Evolutionary conservation across 2,888 invertebrate species (phyloP), one percentile per base, ranked within the genome.

Genomic region (Leucozona laternaria): DNA sequence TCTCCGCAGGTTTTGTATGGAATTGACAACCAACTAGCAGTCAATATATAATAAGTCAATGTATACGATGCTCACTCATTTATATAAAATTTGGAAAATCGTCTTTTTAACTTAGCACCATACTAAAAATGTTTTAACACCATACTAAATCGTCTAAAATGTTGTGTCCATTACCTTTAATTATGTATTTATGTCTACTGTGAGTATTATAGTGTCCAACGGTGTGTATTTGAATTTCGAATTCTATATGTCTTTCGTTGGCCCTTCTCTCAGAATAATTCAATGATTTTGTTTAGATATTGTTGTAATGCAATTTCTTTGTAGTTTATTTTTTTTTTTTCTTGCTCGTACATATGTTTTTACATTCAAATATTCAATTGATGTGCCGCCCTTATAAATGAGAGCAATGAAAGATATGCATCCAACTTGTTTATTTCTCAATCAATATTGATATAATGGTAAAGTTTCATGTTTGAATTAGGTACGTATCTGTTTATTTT

Each of bases 401-500:
- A 53, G 53, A 53, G 53, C 53, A 53, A 25, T 53, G 53, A 53
- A 25, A 8, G 53, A 53, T 8, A n/a, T 53, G 25, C 8, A 53
- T 28, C 6, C 22, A 53, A 53, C 13, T 4, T 53, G 7, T 8
- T 53, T 25, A 4, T 53, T 53, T 53, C 15, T 25, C n/a, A n/a
- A 53, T 28, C 53, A 25, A 53, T 53, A 53, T 53, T 53, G 53
- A 53, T n/a, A n/a, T n/a, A n/a, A n/a, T 53, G 15, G 7, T 53
- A 2, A 7, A 15, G 15, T 1, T 53, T 25, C 5, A 6, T 20
- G 20, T 48, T 48, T 48, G 48, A 11, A 48, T 45, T 48, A 4
- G 34, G 34, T 34, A 43, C 2, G 15, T n/a, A n/a, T n/a, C n/a
- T 17, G 2, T 25, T 53, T 53, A 22, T 11, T 53, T 25, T 53